Conservation (phyloP, 2,797 vertebrate species). For the Danio albolineatus region DNA sequence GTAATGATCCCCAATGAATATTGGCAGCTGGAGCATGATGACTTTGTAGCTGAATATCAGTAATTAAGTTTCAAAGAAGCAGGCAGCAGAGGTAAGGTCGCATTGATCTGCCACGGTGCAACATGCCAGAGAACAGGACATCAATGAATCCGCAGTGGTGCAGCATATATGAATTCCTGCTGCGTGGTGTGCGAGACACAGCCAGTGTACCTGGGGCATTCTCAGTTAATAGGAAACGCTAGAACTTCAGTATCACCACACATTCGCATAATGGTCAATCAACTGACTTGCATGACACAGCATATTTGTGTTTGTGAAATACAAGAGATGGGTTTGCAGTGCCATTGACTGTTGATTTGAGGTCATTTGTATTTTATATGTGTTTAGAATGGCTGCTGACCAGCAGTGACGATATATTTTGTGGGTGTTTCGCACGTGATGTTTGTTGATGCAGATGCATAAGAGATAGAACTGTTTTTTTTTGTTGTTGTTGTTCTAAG, state of each 20-base stretch:
- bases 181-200: constrained; percentile 40
- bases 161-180: constrained; percentile 61
- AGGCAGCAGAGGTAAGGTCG: constrained; percentile 82
- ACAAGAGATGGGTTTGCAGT: constrained; percentile 3
- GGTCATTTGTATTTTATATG: constrained; percentile 30
- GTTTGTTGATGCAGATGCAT: constrained; percentile 68
- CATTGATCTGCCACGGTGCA: constrained; percentile 78
- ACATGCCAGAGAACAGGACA: constrained; percentile 79
- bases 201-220: constrained; percentile 63
- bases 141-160: constrained; percentile 70
- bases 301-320: background rate
- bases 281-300: constrained; percentile 52
- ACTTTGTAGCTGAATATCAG: constrained; percentile 85
- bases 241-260: constrained; percentile 62
- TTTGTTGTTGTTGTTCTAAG: background rate
- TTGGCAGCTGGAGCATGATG: constrained; percentile 83
- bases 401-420: background rate
- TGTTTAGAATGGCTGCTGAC: constrained; percentile 11
- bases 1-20: constrained; percentile 85
- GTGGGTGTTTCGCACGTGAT: constrained; percentile 20
- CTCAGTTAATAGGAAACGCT: constrained; percentile 68
- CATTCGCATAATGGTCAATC: constrained; percentile 64
- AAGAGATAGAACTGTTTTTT: background rate
- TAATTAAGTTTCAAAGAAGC: constrained; percentile 86
- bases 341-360: constrained; percentile 3